A percentile compares a stretch with the other conserved stretches of the same genome.
These are phyloP conservation scores for Noctilio leporinus DNA, from an alignment of 2,113 vertebrate species.

Conservation along the genomic window DNA sequence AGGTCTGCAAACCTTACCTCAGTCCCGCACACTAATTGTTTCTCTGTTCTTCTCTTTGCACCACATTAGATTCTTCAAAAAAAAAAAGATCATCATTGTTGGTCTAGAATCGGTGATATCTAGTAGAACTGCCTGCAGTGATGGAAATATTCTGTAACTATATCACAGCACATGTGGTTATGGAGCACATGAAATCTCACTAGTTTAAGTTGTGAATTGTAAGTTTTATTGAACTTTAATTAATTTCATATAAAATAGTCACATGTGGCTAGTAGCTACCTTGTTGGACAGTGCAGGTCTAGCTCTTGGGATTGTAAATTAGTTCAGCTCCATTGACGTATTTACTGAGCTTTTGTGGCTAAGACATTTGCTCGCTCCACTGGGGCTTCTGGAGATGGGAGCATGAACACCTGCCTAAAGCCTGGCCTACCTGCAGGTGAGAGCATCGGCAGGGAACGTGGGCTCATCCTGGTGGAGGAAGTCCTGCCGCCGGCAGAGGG, in stretches of 20 bases:
- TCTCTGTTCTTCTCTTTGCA: neutral
- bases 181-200: neutral
- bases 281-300: neutral
- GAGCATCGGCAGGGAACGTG: neutral
- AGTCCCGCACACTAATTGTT: neutral
- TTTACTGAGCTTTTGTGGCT: neutral
- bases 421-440: neutral
- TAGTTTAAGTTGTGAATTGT: neutral
- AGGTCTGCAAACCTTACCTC: neutral
- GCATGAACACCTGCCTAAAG: neutral
- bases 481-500: neutral
- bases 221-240: neutral
- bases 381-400: neutral
- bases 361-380: neutral
- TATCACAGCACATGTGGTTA: neutral
- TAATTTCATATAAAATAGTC: neutral
- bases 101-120: neutral
- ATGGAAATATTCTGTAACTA: neutral
- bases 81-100: neutral
- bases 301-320: neutral
- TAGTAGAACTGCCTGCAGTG: neutral
- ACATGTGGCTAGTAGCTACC: neutral
- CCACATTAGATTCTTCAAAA: neutral
- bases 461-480: neutral
- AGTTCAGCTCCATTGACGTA: neutral